These are phyloP conservation scores for Poeciliopsis retropinna DNA, from an alignment of 2,113 vertebrate genomes.

Conservation along the genomic window DNA sequence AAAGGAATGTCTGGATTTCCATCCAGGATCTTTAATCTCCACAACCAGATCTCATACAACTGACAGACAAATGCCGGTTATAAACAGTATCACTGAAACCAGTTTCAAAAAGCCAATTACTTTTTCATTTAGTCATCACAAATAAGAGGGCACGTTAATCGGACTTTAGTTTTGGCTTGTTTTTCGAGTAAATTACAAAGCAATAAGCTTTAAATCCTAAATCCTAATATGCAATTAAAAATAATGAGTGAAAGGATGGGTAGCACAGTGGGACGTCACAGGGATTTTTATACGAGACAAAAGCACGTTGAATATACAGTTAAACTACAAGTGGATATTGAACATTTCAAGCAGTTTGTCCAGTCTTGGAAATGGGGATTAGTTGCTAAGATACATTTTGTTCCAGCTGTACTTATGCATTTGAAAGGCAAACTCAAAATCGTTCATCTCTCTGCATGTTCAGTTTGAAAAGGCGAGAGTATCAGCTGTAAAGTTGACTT, in stretches of 20 bases:
- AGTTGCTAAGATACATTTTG: constrained; percentile 26
- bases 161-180: constrained; percentile 25
- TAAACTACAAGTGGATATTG: constrained; percentile 13
- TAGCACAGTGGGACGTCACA: constrained; percentile 31
- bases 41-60: not conserved
- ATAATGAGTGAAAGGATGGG: constrained; percentile 36
- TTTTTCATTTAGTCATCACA: not conserved
- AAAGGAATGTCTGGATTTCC: not conserved
- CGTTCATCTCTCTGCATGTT: constrained; percentile 6
- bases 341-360: constrained; percentile 16
- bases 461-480: constrained; percentile 1
- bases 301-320: constrained; percentile 33
- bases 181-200: constrained; percentile 29
- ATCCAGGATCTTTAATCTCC: not conserved
- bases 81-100: not conserved
- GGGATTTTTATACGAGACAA: constrained; percentile 36
- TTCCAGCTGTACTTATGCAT: not conserved
- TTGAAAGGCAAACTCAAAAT: constrained; percentile 2
- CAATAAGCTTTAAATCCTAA: constrained; percentile 25
- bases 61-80: not conserved
- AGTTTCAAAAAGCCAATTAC: not conserved
- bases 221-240: constrained; percentile 55
- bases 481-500: constrained; percentile 22
- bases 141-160: not conserved
- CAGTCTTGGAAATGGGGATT: constrained; percentile 18